A percentile compares a stretch with the other conserved stretches of the same genome.
Evolutionary conservation across 2,888 invertebrate genomes (phyloP).

Genomic region (Timandra comae): DNA sequence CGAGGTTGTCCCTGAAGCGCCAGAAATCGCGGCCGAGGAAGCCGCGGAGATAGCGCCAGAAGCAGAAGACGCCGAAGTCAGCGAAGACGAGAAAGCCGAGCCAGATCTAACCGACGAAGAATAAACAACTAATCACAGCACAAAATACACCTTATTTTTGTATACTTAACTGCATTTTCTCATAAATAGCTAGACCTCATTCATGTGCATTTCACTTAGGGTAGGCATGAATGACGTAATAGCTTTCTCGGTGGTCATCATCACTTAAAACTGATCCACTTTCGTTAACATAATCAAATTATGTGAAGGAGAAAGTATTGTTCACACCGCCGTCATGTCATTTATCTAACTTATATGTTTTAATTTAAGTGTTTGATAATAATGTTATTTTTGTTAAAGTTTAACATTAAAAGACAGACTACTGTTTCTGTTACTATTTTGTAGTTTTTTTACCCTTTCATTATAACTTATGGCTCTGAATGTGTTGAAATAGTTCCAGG

Average conservation of each 20-base stretch:
- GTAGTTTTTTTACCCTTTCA: slow-evolving; percentile 1
- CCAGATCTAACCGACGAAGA: slow-evolving; percentile 73
- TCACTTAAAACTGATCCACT: slow-evolving; percentile 20
- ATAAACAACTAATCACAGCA: slow-evolving; percentile 33
- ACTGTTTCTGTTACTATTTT: slow-evolving; percentile 26
- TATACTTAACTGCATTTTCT: slow-evolving; percentile 35
- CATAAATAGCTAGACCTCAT: slow-evolving; percentile 46
- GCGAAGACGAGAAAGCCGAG: slow-evolving; percentile 68
- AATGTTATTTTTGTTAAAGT: slow-evolving; percentile 65
- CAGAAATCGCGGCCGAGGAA: slow-evolving; percentile 41
- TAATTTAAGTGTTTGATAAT: slow-evolving; percentile 52
- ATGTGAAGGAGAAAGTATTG: slow-evolving; percentile 47
- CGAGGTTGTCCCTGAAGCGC: slow-evolving; percentile 26
- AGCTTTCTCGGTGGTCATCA: slow-evolving; percentile 35
- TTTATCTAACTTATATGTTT: slow-evolving; percentile 46
- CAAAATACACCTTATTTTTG: slow-evolving; percentile 21
- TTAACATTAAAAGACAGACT: slow-evolving; percentile 73
- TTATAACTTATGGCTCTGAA: no score
- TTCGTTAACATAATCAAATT: slow-evolving; percentile 61
- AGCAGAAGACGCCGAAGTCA: slow-evolving; percentile 50
- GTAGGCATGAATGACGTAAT: slow-evolving; percentile 50
- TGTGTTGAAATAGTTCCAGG: no score
- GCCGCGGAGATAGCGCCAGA: slow-evolving; percentile 39
- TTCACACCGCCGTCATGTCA: slow-evolving; percentile 48
- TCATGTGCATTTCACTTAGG: slow-evolving; percentile 40